phyloP scores from a whole-genome alignment of 2,888 invertebrate species.

The Andricus quercusramuli region DNA sequence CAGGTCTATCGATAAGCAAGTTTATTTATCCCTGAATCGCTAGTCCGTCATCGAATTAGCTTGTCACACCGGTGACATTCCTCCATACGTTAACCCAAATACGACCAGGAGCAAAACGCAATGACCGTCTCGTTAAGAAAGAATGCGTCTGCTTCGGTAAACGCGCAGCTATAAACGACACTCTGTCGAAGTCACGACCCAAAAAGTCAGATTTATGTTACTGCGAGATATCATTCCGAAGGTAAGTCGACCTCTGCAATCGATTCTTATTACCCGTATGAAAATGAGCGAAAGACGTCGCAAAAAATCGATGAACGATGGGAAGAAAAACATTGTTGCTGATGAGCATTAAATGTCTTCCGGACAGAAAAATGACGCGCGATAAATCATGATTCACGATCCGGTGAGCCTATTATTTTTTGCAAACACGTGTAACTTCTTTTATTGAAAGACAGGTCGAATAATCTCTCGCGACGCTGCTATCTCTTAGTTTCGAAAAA shows the following conservation, averaged over 20 bases:
- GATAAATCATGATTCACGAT: slow-evolving; percentile 7
- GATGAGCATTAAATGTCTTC: not conserved
- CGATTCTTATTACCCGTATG: not conserved
- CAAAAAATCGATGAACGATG: not conserved
- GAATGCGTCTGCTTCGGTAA: slow-evolving; percentile 64
- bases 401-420: not conserved
- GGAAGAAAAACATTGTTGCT: not conserved
- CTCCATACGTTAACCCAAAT: slow-evolving; percentile 76
- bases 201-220: slow-evolving; percentile 50
- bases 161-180: slow-evolving; percentile 52
- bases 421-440: slow-evolving; percentile 5
- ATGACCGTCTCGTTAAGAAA: slow-evolving; percentile 70
- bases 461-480: slow-evolving; percentile 42
- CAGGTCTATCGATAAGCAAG: slow-evolving; percentile 17
- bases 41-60: slow-evolving; percentile 62
- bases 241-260: not conserved
- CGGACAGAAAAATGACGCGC: not conserved
- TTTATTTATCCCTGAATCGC: slow-evolving; percentile 36
- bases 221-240: slow-evolving; percentile 4
- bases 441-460: not conserved
- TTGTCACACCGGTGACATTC: slow-evolving; percentile 70
- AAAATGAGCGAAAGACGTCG: not conserved
- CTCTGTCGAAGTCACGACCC: slow-evolving; percentile 43
- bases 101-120: slow-evolving; percentile 63
- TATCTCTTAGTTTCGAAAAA: slow-evolving; percentile 16